phyloP scores from a whole-genome alignment of 1,140 invertebrate genomes.

The Drosophila persimilis region DNA sequence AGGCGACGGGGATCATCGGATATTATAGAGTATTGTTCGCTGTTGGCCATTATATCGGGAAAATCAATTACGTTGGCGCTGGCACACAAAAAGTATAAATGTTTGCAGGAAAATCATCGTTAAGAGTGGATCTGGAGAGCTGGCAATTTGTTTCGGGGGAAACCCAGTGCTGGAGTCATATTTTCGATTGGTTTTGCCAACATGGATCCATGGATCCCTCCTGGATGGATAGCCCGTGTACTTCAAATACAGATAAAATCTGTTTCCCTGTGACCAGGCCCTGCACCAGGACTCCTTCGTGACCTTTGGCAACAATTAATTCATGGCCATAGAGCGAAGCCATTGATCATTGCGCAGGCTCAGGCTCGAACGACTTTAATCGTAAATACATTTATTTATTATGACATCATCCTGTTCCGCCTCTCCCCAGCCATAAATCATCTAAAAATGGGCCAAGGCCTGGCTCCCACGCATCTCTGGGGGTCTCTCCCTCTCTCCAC shows the following conservation, averaged over 20 bases:
- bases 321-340: conserved; percentile 35
- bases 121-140: conserved; percentile 11
- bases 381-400: conserved; percentile 58
- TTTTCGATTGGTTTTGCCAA: neutral
- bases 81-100: neutral
- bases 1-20: conserved; percentile 10
- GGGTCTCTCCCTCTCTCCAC: neutral
- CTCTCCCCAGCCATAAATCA: conserved; percentile 30
- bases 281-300: neutral
- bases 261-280: neutral
- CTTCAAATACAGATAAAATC: conserved; percentile 13
- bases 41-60: conserved; percentile 30
- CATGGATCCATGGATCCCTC: neutral
- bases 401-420: conserved; percentile 34
- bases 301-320: conserved; percentile 49
- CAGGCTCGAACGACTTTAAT: conserved; percentile 35
- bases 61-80: conserved; percentile 44
- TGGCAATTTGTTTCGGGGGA: conserved; percentile 12
- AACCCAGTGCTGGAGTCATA: no score
- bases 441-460: conserved; percentile 1
- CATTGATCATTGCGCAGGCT: conserved; percentile 57
- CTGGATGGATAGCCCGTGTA: no score
- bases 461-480: neutral
- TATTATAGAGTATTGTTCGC: conserved; percentile 37
- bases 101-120: neutral